These are phyloP conservation scores for Microctenopoma steveboyesi DNA, from an alignment of 2,797 vertebrate genomes.

Conservation along the genomic window DNA sequence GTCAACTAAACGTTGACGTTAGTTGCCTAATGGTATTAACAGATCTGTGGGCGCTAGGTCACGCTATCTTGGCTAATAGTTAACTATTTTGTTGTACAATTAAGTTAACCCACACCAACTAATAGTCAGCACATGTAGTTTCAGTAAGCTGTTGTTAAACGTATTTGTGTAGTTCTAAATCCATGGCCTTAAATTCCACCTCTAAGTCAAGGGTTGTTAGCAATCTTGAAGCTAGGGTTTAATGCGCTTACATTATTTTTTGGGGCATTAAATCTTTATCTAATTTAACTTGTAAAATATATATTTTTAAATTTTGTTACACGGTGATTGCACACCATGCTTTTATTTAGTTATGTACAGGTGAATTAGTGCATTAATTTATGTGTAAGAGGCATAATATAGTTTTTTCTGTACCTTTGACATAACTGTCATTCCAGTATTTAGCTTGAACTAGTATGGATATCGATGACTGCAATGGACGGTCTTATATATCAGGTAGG, in stretches of 20 bases:
- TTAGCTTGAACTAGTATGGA: conserved; percentile 90
- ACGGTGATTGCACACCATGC: neutral
- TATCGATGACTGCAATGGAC: conserved; percentile 95
- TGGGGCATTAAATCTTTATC: neutral
- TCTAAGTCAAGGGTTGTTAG: conserved; percentile 10
- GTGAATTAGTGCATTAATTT: neutral
- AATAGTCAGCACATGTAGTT: neutral
- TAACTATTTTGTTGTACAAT: neutral
- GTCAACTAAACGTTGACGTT: neutral
- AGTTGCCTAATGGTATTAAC: conserved; percentile 21
- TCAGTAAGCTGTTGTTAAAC: neutral
- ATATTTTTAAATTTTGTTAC: neutral
- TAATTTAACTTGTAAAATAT: neutral
- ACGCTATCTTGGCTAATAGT: conserved; percentile 28
- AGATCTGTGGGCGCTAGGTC: conserved; percentile 29
- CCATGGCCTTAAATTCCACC: neutral
- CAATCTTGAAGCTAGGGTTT: neutral
- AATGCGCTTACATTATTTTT: neutral
- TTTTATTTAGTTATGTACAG: neutral
- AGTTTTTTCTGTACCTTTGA: conserved; percentile 9
- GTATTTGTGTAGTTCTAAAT: neutral
- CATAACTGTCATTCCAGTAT: conserved; percentile 73
- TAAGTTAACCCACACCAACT: neutral
- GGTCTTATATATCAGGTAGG: conserved; percentile 90
- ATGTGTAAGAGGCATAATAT: neutral